phyloP scores from a whole-genome alignment of 2,797 vertebrate genomes.

The Alouatta caraya region DNA sequence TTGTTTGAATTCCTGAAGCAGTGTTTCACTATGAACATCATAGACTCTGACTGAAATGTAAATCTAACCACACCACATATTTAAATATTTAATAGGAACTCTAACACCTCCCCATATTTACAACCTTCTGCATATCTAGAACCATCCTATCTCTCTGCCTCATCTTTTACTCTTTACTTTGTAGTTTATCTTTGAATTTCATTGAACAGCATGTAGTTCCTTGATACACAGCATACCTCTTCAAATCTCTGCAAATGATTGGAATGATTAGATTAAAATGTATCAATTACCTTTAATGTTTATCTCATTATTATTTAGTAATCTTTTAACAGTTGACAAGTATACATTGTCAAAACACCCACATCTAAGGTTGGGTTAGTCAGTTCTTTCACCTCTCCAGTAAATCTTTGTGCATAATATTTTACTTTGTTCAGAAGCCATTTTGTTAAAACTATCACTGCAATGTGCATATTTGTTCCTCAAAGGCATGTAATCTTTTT shows the following conservation, averaged over 20 bases:
- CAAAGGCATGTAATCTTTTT: neutral
- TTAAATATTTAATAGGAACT: neutral
- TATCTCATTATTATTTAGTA: neutral
- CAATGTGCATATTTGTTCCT: neutral
- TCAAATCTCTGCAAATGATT: neutral
- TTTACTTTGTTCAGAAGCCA: neutral
- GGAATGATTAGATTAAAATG: neutral
- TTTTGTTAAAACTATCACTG: neutral
- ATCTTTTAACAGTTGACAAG: neutral
- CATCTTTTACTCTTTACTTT: neutral
- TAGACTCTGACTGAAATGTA: neutral
- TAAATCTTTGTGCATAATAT: neutral
- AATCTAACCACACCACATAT: neutral
- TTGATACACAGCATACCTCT: neutral
- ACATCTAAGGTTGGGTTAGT: neutral
- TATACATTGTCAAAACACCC: neutral
- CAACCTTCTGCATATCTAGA: neutral
- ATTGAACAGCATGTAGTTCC: neutral
- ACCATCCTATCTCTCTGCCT: neutral
- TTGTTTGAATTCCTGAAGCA: neutral
- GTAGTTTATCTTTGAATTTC: neutral
- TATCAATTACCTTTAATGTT: neutral
- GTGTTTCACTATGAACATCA: neutral
- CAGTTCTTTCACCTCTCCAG: neutral
- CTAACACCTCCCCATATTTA: neutral